These are phyloP conservation scores for Hirtodrosophila cameraria DNA, from an alignment of 2,888 invertebrate genomes.

Conservation along the genomic window DNA sequence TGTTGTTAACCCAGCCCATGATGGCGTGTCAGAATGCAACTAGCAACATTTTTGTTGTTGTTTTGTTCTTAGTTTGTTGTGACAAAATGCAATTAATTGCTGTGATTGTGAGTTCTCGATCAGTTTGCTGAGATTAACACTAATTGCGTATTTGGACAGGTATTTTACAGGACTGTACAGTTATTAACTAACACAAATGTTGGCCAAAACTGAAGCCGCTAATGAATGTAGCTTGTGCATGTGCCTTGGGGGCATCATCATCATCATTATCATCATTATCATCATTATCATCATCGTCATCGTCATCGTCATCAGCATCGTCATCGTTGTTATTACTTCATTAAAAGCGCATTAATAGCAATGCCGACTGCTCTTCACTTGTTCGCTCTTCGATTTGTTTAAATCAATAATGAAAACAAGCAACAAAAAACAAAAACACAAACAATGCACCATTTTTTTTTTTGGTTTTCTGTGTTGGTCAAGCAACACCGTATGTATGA, in stretches of 20 bases:
- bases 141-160: conserved; percentile 36
- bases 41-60: conserved; percentile 32
- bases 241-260: conserved; percentile 11
- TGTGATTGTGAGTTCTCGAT: conserved; percentile 43
- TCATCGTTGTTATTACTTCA: conserved; percentile 72
- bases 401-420: conserved; percentile 75
- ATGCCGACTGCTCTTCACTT: conserved; percentile 69
- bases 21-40: conserved; percentile 69
- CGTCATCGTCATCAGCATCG: conserved; percentile 23
- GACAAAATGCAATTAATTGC: conserved; percentile 75
- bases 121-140: conserved; percentile 41
- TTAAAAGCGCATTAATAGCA: conserved; percentile 74
- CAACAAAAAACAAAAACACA: conserved; percentile 49
- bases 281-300: conserved; percentile 5
- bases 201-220: conserved; percentile 31
- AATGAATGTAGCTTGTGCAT: conserved; percentile 53
- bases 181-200: conserved; percentile 28
- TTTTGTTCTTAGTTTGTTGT: conserved; percentile 60
- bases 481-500: conserved; percentile 35
- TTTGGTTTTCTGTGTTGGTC: conserved; percentile 11
- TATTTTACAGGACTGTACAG: conserved; percentile 22
- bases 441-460: conserved; percentile 15
- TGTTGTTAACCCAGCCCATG: conserved; percentile 39
- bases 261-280: background rate
- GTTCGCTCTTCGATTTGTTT: conserved; percentile 71